Evolutionary conservation across 2,113 vertebrate genomes (phyloP).

Genomic region (Dromiciops gliroides): DNA sequence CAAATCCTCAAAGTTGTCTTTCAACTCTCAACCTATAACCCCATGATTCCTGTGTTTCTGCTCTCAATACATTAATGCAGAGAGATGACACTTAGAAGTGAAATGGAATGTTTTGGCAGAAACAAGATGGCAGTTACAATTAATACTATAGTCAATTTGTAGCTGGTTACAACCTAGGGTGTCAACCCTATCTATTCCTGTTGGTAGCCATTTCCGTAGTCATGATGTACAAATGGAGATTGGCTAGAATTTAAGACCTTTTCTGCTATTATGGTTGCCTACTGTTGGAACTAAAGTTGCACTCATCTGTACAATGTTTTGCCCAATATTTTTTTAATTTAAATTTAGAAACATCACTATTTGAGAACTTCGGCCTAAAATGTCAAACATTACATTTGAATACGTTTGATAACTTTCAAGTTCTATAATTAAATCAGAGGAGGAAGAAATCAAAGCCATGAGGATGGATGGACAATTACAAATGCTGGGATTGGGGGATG

Average conservation of each 20-base stretch:
- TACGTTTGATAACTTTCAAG: not conserved
- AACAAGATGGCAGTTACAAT: not conserved
- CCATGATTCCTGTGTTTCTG: not conserved
- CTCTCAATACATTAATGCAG: not conserved
- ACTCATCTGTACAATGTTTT: not conserved
- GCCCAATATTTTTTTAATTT: not conserved
- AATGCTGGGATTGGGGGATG: not conserved
- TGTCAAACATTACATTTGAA: not conserved
- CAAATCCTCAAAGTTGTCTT: not conserved
- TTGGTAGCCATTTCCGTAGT: constrained; percentile 79
- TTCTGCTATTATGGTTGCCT: not conserved
- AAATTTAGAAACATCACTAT: not conserved
- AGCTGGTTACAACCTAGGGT: not conserved
- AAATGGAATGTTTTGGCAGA: not conserved
- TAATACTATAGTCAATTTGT: not conserved
- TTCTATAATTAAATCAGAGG: not conserved
- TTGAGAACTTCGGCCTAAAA: not conserved
- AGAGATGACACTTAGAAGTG: not conserved
- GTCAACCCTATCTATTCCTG: constrained; percentile 70
- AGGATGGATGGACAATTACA: not conserved
- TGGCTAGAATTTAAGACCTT: not conserved
- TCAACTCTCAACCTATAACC: not conserved
- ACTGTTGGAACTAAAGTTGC: not conserved
- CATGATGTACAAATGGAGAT: not conserved
- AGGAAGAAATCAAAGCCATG: not conserved